Conservation (phyloP, 2,888 invertebrate genomes). For the Pammene fasciana region DNA sequence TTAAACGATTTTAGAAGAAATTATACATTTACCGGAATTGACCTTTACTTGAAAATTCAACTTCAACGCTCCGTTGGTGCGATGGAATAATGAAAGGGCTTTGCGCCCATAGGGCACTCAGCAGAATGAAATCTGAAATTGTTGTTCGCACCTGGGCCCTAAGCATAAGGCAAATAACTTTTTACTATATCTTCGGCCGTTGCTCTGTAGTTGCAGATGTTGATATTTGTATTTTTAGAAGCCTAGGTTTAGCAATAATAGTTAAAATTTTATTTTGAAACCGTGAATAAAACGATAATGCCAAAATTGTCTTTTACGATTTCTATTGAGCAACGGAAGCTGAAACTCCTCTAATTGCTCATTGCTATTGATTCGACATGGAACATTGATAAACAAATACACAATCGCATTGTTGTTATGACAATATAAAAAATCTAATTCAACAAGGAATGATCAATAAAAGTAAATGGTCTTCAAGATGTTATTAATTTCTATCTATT, state of each 20-base stretch:
- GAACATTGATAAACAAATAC: conserved; percentile 13
- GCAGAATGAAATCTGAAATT: conserved; percentile 18
- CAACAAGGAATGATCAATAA: neutral
- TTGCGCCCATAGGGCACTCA: conserved; percentile 18
- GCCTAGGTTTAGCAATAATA: conserved; percentile 11
- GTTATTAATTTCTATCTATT: neutral
- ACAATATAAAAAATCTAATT: neutral
- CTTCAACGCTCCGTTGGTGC: neutral
- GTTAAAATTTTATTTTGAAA: conserved; percentile 17
- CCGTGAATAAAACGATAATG: conserved; percentile 29
- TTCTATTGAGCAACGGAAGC: conserved; percentile 21
- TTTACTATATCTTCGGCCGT: conserved; percentile 1
- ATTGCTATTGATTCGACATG: neutral
- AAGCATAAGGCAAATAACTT: conserved; percentile 27
- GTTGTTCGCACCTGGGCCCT: conserved; percentile 12
- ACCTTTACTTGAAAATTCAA: conserved; percentile 16
- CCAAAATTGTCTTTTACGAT: conserved; percentile 10
- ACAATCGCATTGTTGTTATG: conserved; percentile 4
- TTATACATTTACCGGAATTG: conserved; percentile 30
- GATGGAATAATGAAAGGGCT: conserved; percentile 23
- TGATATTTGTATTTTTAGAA: neutral
- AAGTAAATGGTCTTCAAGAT: neutral
- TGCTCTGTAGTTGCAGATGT: conserved; percentile 9
- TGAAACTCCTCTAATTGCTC: conserved; percentile 11
- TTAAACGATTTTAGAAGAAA: conserved; percentile 31